Base-by-base conservation (phyloP, 2,888 invertebrate genomes). In the Idaea straminata region DNA sequence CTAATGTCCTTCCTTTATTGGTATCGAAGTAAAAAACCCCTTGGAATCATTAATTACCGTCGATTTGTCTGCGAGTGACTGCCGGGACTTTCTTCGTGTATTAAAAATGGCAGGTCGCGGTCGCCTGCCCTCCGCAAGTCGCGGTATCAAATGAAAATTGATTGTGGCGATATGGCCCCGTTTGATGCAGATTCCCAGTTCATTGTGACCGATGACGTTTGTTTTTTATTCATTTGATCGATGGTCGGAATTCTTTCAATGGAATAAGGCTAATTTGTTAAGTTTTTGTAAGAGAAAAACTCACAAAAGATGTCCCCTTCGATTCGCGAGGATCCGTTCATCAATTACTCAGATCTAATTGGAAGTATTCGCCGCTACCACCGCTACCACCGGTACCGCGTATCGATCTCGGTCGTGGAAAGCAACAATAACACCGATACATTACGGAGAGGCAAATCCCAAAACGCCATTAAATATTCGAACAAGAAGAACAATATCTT, bases 31-130 rank as follows among this genome's bases (percentile, higher is more conserved):
- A 82, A 82, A 85, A 86, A 84, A 83, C 81, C 82, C 83, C 87
- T 85, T 83, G 82, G 83, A 80, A 83, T 91, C 91, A 92, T 92
- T 92, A 92, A 92, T 92, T 92, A 92, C 84, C 76, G 82, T 83
- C 87, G 86, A 90, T 90, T 89, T 84, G 88, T 90, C 91, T 89
- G 91, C 81, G 84, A 83, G 75, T 87, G 91, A 91, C 91, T 90
- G 87, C 82, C 82, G 84, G 86, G 86, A 86, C 81, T 83, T 83
- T 85, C 83, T 85, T 87, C 85, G 86, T 84, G 88, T 86, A 89
- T 90, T 90, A 91, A 89, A 91, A 89, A 91, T 86, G 85, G 82
- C 78, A 74, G 75, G 81, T 83, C 83, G 83, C 84, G 81, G 83
- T 65, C 79, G 83, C 80, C 81, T 83, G 85, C 79, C 79, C 78